phyloP scores from a whole-genome alignment of 2,113 vertebrate genomes.

The Meles meles region DNA sequence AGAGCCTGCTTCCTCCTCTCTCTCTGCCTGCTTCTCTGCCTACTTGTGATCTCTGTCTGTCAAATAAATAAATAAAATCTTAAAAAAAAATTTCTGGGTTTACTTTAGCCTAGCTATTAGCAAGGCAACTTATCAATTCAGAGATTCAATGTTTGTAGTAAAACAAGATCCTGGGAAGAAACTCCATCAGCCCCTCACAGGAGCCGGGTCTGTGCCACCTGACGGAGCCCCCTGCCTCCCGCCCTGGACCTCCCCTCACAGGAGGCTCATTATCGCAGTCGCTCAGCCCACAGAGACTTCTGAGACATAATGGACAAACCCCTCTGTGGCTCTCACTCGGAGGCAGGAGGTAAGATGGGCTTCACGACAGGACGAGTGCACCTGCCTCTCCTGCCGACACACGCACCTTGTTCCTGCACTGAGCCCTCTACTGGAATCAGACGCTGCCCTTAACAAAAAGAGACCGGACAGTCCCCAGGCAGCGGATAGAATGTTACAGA shows the following conservation, averaged over 20 bases:
- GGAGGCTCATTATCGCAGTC: not conserved
- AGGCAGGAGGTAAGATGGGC: not conserved
- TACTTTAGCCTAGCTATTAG: not conserved
- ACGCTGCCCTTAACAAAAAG: not conserved
- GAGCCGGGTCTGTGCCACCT: not conserved
- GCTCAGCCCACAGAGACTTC: not conserved
- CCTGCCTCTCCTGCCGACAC: not conserved
- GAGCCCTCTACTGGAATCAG: not conserved
- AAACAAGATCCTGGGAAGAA: not conserved
- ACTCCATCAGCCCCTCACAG: not conserved
- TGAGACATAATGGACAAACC: not conserved
- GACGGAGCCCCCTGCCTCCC: not conserved
- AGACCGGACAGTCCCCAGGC: fast-evolving
- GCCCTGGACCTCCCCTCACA: not conserved
- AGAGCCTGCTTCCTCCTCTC: too few species aligned
- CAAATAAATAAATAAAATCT: too few species aligned
- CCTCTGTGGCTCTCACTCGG: fast-evolving
- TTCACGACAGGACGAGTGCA: fast-evolving
- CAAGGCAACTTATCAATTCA: not conserved
- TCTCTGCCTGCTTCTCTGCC: too few species aligned
- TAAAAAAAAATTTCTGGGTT: not conserved
- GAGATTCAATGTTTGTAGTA: not conserved
- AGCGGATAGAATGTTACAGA: not conserved
- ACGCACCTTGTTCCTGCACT: not conserved
- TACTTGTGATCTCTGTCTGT: too few species aligned